Conservation (phyloP, 2,113 vertebrate species). For the Capra hircus region DNA sequence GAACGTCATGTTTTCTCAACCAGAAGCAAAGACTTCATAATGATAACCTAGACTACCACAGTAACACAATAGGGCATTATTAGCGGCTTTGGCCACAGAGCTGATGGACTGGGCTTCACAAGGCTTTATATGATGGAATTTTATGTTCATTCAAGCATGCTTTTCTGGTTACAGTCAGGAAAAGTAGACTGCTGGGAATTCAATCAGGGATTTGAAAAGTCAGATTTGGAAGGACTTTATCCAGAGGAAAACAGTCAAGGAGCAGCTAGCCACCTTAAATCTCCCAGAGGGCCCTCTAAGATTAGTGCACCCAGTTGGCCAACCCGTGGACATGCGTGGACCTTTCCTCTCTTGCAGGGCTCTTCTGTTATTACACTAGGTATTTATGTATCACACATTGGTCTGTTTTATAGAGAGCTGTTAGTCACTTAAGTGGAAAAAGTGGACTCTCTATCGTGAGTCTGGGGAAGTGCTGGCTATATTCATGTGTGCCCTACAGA, state of each 20-base stretch:
- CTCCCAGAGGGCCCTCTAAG: background rate
- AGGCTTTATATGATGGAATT: constrained; percentile 67
- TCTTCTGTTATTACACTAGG: background rate
- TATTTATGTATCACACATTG: background rate
- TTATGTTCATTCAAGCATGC: constrained; percentile 70
- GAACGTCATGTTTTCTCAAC: constrained; percentile 62
- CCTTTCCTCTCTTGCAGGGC: background rate
- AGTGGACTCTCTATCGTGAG: background rate
- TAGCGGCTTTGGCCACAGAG: constrained; percentile 51
- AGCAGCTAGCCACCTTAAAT: background rate
- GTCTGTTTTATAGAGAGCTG: background rate
- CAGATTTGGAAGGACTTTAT: constrained; percentile 31
- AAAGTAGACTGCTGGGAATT: constrained; percentile 68
- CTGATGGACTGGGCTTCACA: constrained; percentile 32
- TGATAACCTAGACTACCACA: constrained; percentile 64
- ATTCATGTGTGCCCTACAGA: background rate
- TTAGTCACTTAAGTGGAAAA: background rate
- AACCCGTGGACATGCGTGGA: background rate
- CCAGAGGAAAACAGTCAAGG: constrained; percentile 25
- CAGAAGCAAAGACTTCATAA: constrained; percentile 62
- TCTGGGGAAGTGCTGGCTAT: background rate
- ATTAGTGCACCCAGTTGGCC: background rate
- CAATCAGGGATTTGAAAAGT: constrained; percentile 54
- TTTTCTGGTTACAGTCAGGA: constrained; percentile 65
- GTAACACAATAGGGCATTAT: constrained; percentile 71